A percentile compares a stretch with the other conserved stretches of the same genome.
Evolutionary conservation across 2,888 invertebrate genomes (phyloP).

Genomic region (Caenorhabditis virilis): DNA sequence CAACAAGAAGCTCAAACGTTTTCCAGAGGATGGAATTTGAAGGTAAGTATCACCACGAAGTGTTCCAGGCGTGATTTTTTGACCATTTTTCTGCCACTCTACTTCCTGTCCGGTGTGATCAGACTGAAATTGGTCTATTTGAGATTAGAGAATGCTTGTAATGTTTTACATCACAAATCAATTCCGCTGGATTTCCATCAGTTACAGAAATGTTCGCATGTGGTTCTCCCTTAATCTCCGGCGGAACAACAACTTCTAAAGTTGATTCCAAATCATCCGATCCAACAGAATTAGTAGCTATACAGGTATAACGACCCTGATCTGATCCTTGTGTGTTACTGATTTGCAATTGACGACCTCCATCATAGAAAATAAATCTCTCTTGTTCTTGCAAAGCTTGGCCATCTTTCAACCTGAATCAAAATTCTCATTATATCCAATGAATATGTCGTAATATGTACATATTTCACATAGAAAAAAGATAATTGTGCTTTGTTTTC

Average conservation of each 20-base stretch:
- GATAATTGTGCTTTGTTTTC: too few species aligned
- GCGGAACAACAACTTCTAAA: constrained; percentile 60
- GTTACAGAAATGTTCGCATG: constrained; percentile 7
- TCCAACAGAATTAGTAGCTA: constrained; percentile 65
- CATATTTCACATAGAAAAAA: too few species aligned
- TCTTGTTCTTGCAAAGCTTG: constrained; percentile 36
- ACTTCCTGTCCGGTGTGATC: constrained; percentile 43
- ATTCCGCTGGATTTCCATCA: constrained; percentile 22
- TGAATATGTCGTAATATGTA: too few species aligned
- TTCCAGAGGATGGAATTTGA: constrained; percentile 56
- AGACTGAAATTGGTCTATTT: constrained; percentile 8
- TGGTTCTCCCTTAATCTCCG: constrained; percentile 47
- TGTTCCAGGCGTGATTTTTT: constrained; percentile 45
- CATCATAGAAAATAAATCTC: constrained; percentile 50
- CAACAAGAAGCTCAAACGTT: constrained; percentile 54
- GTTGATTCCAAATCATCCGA: constrained; percentile 64
- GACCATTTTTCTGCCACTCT: constrained; percentile 63
- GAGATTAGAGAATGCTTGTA: neutral
- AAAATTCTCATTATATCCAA: too few species aligned
- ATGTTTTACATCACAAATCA: constrained; percentile 22
- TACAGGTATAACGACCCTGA: constrained; percentile 61
- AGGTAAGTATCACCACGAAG: constrained; percentile 48
- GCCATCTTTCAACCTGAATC: constrained; percentile 57
- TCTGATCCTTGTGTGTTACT: constrained; percentile 40
- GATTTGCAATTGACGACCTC: constrained; percentile 62